Percentiles rank a stretch among this genome's conserved stretches.
Evolutionary conservation across 2,113 vertebrate species (phyloP).

Genomic region (Callithrix jacchus): DNA sequence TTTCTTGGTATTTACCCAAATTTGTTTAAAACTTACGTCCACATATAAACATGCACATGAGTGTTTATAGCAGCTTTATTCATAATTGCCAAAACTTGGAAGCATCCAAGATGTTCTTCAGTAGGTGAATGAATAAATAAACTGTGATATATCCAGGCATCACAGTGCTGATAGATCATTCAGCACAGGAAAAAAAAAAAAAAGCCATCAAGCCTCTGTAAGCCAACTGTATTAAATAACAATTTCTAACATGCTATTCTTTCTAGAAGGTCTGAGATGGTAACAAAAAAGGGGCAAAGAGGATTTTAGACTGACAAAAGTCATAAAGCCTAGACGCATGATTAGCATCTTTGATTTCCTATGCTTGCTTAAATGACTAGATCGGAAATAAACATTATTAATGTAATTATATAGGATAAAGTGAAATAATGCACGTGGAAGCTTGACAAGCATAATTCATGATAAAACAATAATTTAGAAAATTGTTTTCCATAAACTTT

Average conservation of each 20-base stretch:
- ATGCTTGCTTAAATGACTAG: neutral
- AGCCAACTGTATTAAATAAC: neutral
- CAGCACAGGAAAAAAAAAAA: neutral
- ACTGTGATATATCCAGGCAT: neutral
- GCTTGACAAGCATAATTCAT: neutral
- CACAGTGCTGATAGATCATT: neutral
- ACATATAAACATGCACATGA: constrained; percentile 1
- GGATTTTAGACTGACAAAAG: neutral
- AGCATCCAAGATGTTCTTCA: neutral
- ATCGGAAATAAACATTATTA: neutral
- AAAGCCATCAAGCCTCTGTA: neutral
- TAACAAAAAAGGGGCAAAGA: neutral
- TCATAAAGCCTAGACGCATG: neutral
- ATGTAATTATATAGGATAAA: neutral
- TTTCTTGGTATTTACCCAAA: neutral
- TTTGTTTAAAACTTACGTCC: neutral
- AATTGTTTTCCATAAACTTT: neutral
- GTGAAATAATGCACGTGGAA: neutral
- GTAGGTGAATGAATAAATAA: neutral
- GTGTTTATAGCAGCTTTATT: constrained; percentile 1
- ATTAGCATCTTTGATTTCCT: constrained; percentile 13
- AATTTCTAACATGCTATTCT: neutral
- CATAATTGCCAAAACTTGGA: neutral
- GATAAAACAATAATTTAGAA: constrained; percentile 5
- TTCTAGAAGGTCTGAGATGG: neutral